Evolutionary conservation across 2,797 vertebrate species (phyloP).

Genomic region (Mycteria americana): DNA sequence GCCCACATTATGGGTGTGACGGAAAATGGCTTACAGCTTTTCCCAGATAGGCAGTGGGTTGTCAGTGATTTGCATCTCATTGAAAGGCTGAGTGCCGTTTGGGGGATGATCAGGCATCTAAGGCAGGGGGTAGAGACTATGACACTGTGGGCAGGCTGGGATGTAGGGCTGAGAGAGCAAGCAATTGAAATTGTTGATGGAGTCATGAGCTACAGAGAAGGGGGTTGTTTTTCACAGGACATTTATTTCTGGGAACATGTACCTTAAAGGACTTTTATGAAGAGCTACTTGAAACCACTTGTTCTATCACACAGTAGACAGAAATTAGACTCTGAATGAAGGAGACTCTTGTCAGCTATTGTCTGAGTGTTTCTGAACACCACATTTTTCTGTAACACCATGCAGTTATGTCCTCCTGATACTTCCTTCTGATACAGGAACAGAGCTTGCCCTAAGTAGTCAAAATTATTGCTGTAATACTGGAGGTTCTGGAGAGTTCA

Average conservation of each 20-base stretch:
- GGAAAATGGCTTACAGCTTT: neutral
- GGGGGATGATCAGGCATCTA: neutral
- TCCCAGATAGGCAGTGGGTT: neutral
- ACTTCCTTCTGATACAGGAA: neutral
- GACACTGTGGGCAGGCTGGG: neutral
- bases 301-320: neutral
- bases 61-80: neutral
- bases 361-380: neutral
- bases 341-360: neutral
- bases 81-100: neutral
- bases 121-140: neutral
- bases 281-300: constrained; percentile 7
- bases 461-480: neutral
- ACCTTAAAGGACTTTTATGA: neutral
- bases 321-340: neutral
- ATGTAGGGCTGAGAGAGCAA: neutral
- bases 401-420: neutral
- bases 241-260: neutral
- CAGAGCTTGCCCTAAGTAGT: neutral
- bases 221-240: neutral
- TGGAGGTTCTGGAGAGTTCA: neutral
- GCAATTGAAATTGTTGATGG: neutral
- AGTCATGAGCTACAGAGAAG: neutral
- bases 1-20: neutral
- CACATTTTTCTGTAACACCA: neutral